Conservation (phyloP, 92 coral and sea anemone species). For the Meandrina meandrites region DNA sequence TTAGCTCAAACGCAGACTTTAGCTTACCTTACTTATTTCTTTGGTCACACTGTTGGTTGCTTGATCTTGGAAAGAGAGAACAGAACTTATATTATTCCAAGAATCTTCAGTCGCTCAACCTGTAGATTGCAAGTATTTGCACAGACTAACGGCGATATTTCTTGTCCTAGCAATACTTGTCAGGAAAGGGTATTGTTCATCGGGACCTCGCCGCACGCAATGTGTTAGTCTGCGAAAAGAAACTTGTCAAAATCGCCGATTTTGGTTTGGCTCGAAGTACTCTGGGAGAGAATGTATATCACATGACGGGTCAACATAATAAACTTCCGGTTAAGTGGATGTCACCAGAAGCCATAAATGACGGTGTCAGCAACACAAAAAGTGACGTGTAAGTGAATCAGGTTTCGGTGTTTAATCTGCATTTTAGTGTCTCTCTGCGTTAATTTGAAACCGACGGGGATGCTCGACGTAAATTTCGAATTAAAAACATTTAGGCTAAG, state of each 20-base stretch:
- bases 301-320: not conserved
- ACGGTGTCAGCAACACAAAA: not conserved
- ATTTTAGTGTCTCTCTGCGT: no score
- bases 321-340: not conserved
- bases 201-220: slow-evolving; percentile 1
- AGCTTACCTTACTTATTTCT: no score
- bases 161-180: not conserved
- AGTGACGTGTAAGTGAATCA: not conserved
- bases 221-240: not conserved
- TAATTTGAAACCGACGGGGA: no score
- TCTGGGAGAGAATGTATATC: no score
- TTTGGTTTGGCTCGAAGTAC: not conserved
- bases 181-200: not conserved
- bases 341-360: slow-evolving; percentile 6
- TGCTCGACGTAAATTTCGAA: no score
- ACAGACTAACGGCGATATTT: not conserved
- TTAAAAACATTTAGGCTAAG: no score
- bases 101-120: not conserved
- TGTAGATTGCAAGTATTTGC: not conserved
- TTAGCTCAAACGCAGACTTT: no score
- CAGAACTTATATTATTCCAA: not conserved
- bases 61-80: not conserved
- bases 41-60: no score
- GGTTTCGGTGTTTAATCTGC: no score
- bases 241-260: not conserved